Percentiles rank a stretch among this genome's conserved stretches.
phyloP scores from a whole-genome alignment of 2,113 vertebrate species.

The Megaptera novaeangliae region DNA sequence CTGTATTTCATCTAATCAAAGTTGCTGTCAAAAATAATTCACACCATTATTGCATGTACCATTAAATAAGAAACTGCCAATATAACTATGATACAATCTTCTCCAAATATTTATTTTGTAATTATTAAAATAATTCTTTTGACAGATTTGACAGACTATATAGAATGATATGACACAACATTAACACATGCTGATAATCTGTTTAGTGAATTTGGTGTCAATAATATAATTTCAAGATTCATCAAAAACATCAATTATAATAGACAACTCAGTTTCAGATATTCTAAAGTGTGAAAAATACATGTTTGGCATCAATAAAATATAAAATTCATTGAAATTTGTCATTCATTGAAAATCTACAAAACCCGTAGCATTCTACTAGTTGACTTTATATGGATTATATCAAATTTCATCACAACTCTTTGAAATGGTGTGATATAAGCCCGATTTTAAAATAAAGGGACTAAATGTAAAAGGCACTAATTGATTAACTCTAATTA shows the following conservation, averaged over 20 bases:
- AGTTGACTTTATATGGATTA: background rate
- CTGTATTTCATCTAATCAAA: background rate
- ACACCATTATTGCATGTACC: background rate
- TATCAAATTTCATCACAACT: background rate
- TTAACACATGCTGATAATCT: background rate
- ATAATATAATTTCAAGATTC: background rate
- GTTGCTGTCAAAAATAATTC: background rate
- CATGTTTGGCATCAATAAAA: background rate
- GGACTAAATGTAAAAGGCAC: background rate
- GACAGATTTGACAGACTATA: background rate
- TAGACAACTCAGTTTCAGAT: background rate
- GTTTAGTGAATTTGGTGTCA: background rate
- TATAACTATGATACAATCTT: background rate
- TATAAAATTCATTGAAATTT: background rate
- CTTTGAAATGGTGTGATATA: background rate
- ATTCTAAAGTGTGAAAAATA: background rate
- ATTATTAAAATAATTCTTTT: background rate
- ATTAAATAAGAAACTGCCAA: background rate
- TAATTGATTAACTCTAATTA: background rate
- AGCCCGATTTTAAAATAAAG: background rate
- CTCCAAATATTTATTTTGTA: background rate
- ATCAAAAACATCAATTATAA: background rate
- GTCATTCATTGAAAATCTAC: background rate
- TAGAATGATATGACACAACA: background rate
- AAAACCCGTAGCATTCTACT: background rate